Evolutionary conservation across 2,797 vertebrate species (phyloP), one percentile per base, ranked within the genome.

Genomic region (Alosa sapidissima): DNA sequence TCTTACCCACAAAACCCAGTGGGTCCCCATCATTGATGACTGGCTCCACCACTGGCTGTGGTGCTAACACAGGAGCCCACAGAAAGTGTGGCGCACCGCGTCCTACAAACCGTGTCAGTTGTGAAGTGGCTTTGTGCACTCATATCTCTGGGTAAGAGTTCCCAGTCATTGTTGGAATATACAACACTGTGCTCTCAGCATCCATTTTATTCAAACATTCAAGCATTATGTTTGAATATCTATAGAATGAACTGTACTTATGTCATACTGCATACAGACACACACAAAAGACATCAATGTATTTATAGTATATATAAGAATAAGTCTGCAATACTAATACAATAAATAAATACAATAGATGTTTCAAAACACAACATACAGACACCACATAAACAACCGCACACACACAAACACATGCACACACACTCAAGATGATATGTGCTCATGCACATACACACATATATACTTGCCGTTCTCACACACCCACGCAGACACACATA

Each of bases 41-140:
- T 19, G 83, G 72, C 86, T 88, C 87, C 88, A 84, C 81, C 1
- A 13, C 89, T 88, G 86, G 85, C 86, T 89, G 65, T 88, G 87
- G 87, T 88, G 91, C 91, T 88, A 54, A 45, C 78, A 90, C 87
- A 89, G 90, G 89, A 90, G 86, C 89, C 86, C 92, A 92, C 6
- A 89, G 90, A 88, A 91, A 90, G 81, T 85, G 88, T 90, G 72
- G 87, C 87, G 87, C 89, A 84, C 84, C 93, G 93, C 92, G 91
- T 89, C 92, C 93, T 91, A 89, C 89, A 90, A 91, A 90, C 91
- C 90, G 92, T 89, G 89, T 90, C 65, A 33, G 65, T 33, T 72
- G 9, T 72, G 9, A 72, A 33, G 65, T 33, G 65, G 28, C 68
- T 14, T 16, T 14, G 13, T 75, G 68, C 68, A 41, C 68, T 41